Base-by-base conservation (phyloP, 2,797 vertebrate species). In the Bucorvus abyssinicus region DNA sequence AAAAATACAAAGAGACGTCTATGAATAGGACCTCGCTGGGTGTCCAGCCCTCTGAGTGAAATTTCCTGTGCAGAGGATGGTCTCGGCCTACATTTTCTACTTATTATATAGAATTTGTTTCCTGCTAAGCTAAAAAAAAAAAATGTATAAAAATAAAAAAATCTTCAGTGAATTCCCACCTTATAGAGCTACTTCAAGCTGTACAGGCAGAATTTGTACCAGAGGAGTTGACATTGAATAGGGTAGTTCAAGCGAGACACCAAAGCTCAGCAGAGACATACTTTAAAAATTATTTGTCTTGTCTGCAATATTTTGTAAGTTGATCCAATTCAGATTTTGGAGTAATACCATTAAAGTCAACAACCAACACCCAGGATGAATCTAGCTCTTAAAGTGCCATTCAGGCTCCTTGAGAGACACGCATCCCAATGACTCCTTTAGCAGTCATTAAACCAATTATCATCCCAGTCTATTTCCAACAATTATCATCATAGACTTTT, bases 401-500 rank as follows among this genome's bases (percentile, higher is more conserved):
- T 95, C 93, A 94, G 94, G 53, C 70, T 96, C 50, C 91, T 95
- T 95, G 90, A 95, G 89, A 96, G 83, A 87, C 60, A 57, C 44
- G 26, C 90, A 87, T 97, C 81, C 94, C 93, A 92, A 80, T 84
- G 94, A 96, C 94, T 97, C 91, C 90, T 96, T 93, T 93, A 95
- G 86, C 74, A 96, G 93, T 94, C 95, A 97, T 96, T 97, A 96
- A 96, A 94, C 95, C 95, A 96, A 96, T 96, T 96, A 95, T 97
- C 95, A 95, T 96, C 93, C 94, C 88, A 90, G 95, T 96, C 91
- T 96, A 93, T 95, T 96, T 97, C 90, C 94, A 95, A 87, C 95
- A 96, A 93, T 96, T 96, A 96, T 96, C 94, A 96, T 96, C 91
- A 94, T 71, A 91, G 88, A 95, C 90, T 94, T 96, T 96, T 93